A percentile compares a stretch with the other conserved stretches of the same genome.
Evolutionary conservation across 1,140 invertebrate genomes (phyloP).

Genomic region (Apolygus lucorum): DNA sequence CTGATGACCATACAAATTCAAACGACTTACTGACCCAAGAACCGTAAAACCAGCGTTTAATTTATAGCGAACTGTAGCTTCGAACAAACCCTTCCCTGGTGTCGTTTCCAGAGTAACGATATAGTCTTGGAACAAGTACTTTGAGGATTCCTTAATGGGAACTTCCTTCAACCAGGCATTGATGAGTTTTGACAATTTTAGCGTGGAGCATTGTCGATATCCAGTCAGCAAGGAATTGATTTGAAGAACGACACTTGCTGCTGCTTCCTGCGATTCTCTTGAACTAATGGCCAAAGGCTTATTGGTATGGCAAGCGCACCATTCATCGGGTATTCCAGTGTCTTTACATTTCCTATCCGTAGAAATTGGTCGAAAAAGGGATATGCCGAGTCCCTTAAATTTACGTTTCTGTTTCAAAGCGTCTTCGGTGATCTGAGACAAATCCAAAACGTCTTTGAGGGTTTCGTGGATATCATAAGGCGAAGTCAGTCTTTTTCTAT

Average conservation of each 20-base stretch:
- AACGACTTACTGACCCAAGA: slow-evolving; percentile 58
- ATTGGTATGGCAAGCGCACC: slow-evolving; percentile 69
- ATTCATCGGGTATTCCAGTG: slow-evolving; percentile 68
- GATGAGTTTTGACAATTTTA: slow-evolving; percentile 27
- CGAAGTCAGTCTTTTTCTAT: slow-evolving; percentile 47
- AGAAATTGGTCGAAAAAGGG: slow-evolving; percentile 63
- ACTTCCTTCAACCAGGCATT: slow-evolving; percentile 26
- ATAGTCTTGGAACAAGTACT: slow-evolving; percentile 24
- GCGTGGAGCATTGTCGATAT: slow-evolving; percentile 46
- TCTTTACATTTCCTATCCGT: slow-evolving; percentile 60
- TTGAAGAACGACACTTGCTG: slow-evolving; percentile 47
- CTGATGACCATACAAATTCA: slow-evolving; percentile 68
- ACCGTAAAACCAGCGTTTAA: slow-evolving; percentile 33
- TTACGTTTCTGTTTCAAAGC: slow-evolving; percentile 35
- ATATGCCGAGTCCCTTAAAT: slow-evolving; percentile 54
- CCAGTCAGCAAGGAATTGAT: slow-evolving; percentile 53
- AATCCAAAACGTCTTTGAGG: slow-evolving; percentile 50
- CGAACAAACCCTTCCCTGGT: slow-evolving; percentile 33
- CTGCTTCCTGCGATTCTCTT: slow-evolving; percentile 42
- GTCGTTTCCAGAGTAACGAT: slow-evolving; percentile 30
- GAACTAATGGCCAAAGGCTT: slow-evolving; percentile 45
- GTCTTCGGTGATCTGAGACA: slow-evolving; percentile 36
- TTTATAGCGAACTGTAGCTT: slow-evolving; percentile 43
- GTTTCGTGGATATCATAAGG: slow-evolving; percentile 58
- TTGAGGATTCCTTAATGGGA: slow-evolving; percentile 15